Base-by-base conservation (phyloP, 2,888 invertebrate species). In the Dolichomitus sp. region DNA sequence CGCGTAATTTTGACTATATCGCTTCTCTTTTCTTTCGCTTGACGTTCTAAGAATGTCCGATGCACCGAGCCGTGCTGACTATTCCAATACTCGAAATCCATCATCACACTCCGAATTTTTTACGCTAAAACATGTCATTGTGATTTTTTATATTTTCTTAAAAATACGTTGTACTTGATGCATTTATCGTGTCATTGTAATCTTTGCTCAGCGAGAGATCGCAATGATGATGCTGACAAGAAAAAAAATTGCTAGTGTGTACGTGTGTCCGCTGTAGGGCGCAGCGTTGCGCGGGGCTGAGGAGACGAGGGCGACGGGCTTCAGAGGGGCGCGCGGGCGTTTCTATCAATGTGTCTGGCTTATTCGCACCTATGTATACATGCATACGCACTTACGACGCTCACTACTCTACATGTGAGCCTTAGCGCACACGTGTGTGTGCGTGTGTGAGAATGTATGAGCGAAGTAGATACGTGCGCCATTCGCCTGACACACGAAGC, bases 261-360 rank as follows among this genome's bases (percentile, higher is more conserved):
- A 72, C 66, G 81, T 72, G 66, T 76, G 76, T 72, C 40, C 65
- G 78, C 61, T 50, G 50, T 74, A 76, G 76, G 76, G 76, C 76
- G 82, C 63, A 61, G 76, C 59, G 66, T 78, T 66, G 68, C 63
- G 81, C 69, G 81, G 77, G 77, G 57, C 66, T 42, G 74, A 79
- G 74, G 54, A 54, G 82, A 81, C 82, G 78, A 74, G 74, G 78
- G 74, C 78, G 78, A 70, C 70, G 74, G 73, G 72, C 76, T 80
- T 76, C 37, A 50, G 76, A 61, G 48, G 66, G 57, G 59, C 27
- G 52, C 23, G 72, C 50, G 57, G 69, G 75, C 45, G 74, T 84
- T 81, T 81, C 81, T 77, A 78, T 82, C 78, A 50, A 66, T 82
- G 82, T 82, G 78, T 78, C 57, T 65, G 74, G 66, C 79, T 82